Evolutionary conservation across 2,888 invertebrate genomes (phyloP), one percentile per base, ranked within the genome.

Genomic region (Plusia festucae): DNA sequence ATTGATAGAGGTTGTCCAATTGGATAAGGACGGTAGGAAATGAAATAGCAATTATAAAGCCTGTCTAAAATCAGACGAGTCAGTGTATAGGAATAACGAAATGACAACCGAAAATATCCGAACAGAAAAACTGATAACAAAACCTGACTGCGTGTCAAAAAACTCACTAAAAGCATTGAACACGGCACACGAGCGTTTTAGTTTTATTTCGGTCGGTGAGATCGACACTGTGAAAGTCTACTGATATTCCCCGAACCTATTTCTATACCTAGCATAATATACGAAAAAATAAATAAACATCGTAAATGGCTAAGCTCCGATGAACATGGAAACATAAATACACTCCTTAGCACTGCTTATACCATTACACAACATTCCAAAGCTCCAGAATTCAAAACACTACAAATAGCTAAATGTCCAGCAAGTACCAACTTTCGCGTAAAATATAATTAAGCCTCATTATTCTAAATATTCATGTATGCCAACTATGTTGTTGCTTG

Each of bases 401-500:
- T 24, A 61, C 65, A 70, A 73, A 70, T 58, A 44, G 18, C 18
- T 30, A 53, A 70, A 70, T 49, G 61, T 3, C 18, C 46, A 49
- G 46, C 18, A 49, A n/a, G 18, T 11, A 61, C 44, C n/a, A 73
- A 65, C 53, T 65, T n/a, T 76, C 49, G 58, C 51, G 51, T 61
- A 46, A 61, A 75, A 30, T 65, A 52, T 70, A 75, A 73, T 75
- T 75, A 65, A 44, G 24, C 15, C 53, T 53, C 53, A 62, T 11
- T 56, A 49, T 54, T 52, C 18, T 13, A 51, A 65, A 61, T 24
- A 76, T 71, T 66, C 62, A 54, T 62, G 70, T 53, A 44, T n/a
- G 54, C 56, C 60, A 71, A 46, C 58, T 54, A 52, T 62, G 52
- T 57, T 55, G 58, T 53, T 62, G 49, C 34, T 65, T 52, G 32